Percentiles rank a stretch among this genome's conserved stretches.
Conservation (phyloP, 2,797 vertebrate genomes). For the Pogonophryne albipinna region DNA sequence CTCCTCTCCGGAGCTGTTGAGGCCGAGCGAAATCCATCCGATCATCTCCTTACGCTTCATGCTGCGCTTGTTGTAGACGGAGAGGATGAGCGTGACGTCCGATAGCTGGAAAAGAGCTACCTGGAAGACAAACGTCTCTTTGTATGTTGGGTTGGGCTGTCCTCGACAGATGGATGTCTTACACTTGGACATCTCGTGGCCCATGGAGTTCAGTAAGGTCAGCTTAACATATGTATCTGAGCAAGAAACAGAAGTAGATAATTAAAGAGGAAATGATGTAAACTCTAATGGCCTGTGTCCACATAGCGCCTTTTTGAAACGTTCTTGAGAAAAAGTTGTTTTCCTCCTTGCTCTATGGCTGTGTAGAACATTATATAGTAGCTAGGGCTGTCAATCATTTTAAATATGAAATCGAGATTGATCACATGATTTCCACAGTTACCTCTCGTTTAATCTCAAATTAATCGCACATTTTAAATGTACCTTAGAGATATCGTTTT, state of each 20-base stretch:
- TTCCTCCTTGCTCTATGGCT: no score
- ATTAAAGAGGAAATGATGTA: conserved; percentile 21
- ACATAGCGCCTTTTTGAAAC: no score
- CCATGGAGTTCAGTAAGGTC: conserved; percentile 98
- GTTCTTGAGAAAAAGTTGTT: no score
- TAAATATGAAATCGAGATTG: no score
- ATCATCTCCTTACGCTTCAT: conserved; percentile 99
- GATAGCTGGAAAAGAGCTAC: conserved; percentile 98
- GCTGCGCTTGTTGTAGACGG: conserved; percentile 98
- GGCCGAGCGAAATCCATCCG: conserved; percentile 97
- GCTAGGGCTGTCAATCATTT: no score
- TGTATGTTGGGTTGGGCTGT: conserved; percentile 97
- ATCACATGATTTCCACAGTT: no score
- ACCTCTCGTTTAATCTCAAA: no score
- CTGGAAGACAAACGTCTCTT: conserved; percentile 98
- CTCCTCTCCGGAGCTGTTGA: conserved; percentile 98
- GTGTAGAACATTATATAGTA: no score
- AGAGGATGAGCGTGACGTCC: conserved; percentile 97
- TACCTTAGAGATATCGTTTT: no score
- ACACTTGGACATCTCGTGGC: conserved; percentile 99
- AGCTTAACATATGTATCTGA: conserved; percentile 97
- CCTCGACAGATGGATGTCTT: conserved; percentile 97
- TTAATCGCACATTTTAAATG: no score
- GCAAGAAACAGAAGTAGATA: conserved; percentile 62
- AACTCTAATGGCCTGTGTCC: not conserved